phyloP scores from a whole-genome alignment of 2,888 invertebrate species.

The Adelphocoris suturalis region DNA sequence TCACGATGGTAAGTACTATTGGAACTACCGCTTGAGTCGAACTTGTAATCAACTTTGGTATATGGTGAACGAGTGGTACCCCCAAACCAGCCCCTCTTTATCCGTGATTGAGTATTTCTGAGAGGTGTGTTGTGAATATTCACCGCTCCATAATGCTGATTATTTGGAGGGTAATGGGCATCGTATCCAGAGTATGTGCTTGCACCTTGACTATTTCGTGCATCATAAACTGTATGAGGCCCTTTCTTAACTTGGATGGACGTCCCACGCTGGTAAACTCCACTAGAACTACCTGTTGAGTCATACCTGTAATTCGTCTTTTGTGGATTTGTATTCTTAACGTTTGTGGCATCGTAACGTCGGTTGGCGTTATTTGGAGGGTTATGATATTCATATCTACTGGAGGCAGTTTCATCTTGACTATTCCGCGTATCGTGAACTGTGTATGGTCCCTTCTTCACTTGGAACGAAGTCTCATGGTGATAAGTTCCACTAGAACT shows the following conservation, averaged over 20 bases:
- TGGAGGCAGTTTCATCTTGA: no score
- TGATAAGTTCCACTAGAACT: background rate
- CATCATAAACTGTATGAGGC: background rate
- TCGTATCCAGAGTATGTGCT: no score
- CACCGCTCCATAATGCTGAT: no score
- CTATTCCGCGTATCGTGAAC: background rate
- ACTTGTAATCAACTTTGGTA: background rate
- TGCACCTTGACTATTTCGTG: background rate
- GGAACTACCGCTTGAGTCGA: background rate
- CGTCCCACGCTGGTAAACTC: background rate
- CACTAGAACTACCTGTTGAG: background rate
- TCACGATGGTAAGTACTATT: background rate
- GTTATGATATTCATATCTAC: no score
- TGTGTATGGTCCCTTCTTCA: background rate
- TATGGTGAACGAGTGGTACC: background rate
- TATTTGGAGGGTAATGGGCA: no score
- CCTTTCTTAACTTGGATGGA: background rate
- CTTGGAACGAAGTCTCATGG: background rate
- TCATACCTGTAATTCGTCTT: background rate
- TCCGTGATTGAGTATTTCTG: background rate
- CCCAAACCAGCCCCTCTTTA: background rate
- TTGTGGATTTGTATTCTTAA: no score
- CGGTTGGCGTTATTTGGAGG: no score
- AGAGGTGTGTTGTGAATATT: no score
- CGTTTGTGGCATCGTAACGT: no score